Evolutionary conservation across 23 tunicate genomes (phyloP).

Genomic region (Trididemnum nubilum): DNA sequence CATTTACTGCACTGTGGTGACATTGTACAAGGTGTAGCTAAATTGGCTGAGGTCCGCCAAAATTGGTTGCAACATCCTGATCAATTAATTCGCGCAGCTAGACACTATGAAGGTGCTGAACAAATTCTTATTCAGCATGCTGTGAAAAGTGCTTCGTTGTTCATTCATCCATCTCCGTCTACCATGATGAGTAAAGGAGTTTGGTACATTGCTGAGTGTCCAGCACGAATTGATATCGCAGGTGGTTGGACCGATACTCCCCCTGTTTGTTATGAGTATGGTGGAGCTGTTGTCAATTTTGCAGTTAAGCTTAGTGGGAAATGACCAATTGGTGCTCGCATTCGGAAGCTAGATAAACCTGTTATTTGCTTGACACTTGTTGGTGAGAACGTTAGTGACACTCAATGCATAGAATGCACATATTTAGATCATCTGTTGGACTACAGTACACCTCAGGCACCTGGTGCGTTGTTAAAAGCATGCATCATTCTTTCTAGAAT

Average conservation of each 20-base stretch:
- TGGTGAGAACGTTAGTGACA: slow-evolving; percentile 28
- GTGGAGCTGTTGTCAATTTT: slow-evolving; percentile 83
- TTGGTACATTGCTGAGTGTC: slow-evolving; percentile 82
- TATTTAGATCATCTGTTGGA: slow-evolving; percentile 36
- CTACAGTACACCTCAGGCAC: slow-evolving; percentile 72
- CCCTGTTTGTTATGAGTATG: slow-evolving; percentile 88
- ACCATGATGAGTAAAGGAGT: neutral
- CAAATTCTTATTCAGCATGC: slow-evolving; percentile 83
- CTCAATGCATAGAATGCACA: slow-evolving; percentile 38
- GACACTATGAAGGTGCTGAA: slow-evolving; percentile 95
- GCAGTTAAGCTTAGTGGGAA: slow-evolving; percentile 67
- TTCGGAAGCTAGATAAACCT: slow-evolving; percentile 50
- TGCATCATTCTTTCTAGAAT: slow-evolving; percentile 66
- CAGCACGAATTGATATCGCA: slow-evolving; percentile 84
- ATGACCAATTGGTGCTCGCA: slow-evolving; percentile 87
- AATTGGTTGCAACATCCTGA: slow-evolving; percentile 68
- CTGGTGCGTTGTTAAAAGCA: slow-evolving; percentile 85
- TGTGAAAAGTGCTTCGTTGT: slow-evolving; percentile 49
- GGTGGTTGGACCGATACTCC: slow-evolving; percentile 98
- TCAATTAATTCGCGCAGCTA: slow-evolving; percentile 61
- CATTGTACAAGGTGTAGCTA: slow-evolving; percentile 42
- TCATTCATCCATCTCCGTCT: slow-evolving; percentile 32
- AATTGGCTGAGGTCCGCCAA: slow-evolving; percentile 49
- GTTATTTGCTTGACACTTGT: slow-evolving; percentile 45
- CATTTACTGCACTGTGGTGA: slow-evolving; percentile 39